Evolutionary conservation across 1,140 invertebrate genomes (phyloP).

Genomic region (Hormaphis cornu): DNA sequence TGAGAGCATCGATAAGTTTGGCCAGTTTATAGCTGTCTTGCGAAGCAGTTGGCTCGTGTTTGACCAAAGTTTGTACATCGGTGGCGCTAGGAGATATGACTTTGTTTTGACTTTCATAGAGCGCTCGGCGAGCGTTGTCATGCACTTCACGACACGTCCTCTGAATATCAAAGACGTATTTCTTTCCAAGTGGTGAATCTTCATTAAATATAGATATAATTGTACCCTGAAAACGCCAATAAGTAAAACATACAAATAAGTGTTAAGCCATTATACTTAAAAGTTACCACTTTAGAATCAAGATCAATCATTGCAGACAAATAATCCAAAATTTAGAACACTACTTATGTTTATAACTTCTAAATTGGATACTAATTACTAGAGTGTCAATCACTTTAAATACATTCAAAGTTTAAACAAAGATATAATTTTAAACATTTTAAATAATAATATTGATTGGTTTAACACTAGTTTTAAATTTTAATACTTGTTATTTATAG

Average conservation of each 20-base stretch:
- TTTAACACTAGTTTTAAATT: too few species aligned
- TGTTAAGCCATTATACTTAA: background rate
- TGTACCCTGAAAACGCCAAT: constrained; percentile 53
- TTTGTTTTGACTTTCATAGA: constrained; percentile 54
- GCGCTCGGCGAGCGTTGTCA: constrained; percentile 66
- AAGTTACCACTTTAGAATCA: too few species aligned
- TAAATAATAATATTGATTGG: too few species aligned
- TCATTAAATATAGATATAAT: constrained; percentile 85
- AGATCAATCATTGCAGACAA: too few species aligned
- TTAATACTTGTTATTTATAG: too few species aligned
- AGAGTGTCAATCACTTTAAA: too few species aligned
- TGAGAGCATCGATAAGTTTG: constrained; percentile 58
- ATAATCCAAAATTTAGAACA: too few species aligned
- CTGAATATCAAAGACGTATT: constrained; percentile 80
- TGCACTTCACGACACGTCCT: constrained; percentile 78
- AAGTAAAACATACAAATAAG: background rate
- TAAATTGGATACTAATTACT: too few species aligned
- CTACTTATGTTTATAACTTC: too few species aligned
- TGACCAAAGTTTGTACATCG: constrained; percentile 39
- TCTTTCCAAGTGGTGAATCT: constrained; percentile 72
- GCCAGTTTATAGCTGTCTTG: constrained; percentile 47
- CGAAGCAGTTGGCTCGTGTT: constrained; percentile 27
- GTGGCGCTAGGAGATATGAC: constrained; percentile 35
- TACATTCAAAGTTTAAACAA: too few species aligned
- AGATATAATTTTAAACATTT: too few species aligned